Conservation (phyloP, 1,140 invertebrate genomes). For the Lysiphlebus fabarum region DNA sequence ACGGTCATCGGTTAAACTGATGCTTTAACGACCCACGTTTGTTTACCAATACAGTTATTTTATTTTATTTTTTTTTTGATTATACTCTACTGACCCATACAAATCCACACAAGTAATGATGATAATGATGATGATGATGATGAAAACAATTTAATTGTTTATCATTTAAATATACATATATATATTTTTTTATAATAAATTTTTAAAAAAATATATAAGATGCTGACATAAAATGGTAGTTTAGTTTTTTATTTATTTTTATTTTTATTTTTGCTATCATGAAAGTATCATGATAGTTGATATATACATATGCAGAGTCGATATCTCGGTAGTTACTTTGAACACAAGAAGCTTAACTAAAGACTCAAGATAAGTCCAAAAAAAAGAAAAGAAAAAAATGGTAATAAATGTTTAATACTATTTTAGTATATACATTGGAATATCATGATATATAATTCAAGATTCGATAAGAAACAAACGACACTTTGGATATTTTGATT, state of each 20-base stretch:
- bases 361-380: conserved; percentile 44
- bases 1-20: conserved; percentile 45
- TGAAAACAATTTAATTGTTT: too few species aligned
- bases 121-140: background rate
- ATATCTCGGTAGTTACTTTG: conserved; percentile 50
- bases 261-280: background rate
- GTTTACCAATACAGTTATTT: conserved; percentile 46
- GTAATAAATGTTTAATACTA: background rate
- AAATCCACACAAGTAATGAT: background rate
- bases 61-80: conserved; percentile 30
- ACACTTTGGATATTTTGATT: conserved; percentile 6
- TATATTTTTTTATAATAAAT: too few species aligned
- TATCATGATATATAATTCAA: conserved; percentile 21
- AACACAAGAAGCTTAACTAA: conserved; percentile 43
- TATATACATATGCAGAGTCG: conserved; percentile 53
- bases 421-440: conserved; percentile 10
- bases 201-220: too few species aligned
- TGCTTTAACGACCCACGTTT: conserved; percentile 45
- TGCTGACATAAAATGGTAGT: background rate
- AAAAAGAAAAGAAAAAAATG: background rate
- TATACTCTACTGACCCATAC: conserved; percentile 2
- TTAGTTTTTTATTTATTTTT: conserved; percentile 18
- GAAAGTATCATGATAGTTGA: conserved; percentile 20
- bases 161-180: conserved; percentile 6
- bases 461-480: conserved; percentile 11